Evolutionary conservation across 2,797 vertebrate species (phyloP).

Genomic region (Danio tinwini): DNA sequence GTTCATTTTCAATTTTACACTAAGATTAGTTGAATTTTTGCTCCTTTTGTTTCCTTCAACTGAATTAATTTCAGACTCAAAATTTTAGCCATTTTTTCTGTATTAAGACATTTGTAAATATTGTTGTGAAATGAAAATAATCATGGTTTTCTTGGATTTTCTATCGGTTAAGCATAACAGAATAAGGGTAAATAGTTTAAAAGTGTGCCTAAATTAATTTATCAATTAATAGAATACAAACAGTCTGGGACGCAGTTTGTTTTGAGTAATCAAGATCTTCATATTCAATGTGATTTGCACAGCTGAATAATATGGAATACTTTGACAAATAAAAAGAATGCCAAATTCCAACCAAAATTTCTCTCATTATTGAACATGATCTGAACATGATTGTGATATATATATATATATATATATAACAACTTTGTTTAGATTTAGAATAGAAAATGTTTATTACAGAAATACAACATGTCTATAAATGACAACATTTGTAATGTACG

Average conservation of each 20-base stretch:
- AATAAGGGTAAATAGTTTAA: not conserved
- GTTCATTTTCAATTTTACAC: too few relatives aligned
- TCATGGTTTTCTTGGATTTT: not conserved
- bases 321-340: constrained; percentile 23
- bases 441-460: constrained; percentile 17
- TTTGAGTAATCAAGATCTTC: not conserved
- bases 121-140: too few relatives aligned
- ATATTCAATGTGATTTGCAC: not conserved
- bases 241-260: not conserved
- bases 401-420: too few relatives aligned
- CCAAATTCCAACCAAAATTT: not conserved
- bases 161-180: not conserved
- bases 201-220: not conserved
- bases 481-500: not conserved
- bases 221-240: not conserved
- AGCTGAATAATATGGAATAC: not conserved
- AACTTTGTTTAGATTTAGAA: not conserved
- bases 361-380: not conserved
- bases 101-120: not conserved
- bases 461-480: not conserved
- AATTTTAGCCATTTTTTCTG: too few relatives aligned
- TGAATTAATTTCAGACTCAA: too few relatives aligned
- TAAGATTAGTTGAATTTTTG: too few relatives aligned
- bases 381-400: not conserved
- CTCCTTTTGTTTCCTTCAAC: too few relatives aligned